phyloP scores from a whole-genome alignment of 1,140 invertebrate species.

The Monomorium pharaonis region DNA sequence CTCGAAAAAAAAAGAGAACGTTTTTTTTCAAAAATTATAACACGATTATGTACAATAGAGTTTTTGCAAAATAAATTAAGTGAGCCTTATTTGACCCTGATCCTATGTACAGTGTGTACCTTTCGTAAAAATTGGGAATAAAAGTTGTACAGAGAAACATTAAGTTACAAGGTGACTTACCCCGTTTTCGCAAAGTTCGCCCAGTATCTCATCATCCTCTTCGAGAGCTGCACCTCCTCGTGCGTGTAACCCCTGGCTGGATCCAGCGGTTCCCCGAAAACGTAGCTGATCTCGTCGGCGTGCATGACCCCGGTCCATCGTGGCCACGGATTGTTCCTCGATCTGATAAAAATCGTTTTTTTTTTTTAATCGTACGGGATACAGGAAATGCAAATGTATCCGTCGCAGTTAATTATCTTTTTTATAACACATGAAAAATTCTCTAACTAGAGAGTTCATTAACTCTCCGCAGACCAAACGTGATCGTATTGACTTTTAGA shows the following conservation, averaged over 20 bases:
- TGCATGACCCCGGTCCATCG: constrained; percentile 98
- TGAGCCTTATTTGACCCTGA: not conserved
- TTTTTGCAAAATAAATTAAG: no score
- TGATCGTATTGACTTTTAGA: no score
- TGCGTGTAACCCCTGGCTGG: constrained; percentile 91
- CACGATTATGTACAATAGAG: not conserved
- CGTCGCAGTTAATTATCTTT: not conserved
- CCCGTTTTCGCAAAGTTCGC: constrained; percentile 97
- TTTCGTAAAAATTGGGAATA: not conserved
- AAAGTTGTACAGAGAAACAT: not conserved
- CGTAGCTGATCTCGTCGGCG: constrained; percentile 97
- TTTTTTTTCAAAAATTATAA: not conserved
- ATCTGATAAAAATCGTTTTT: constrained; percentile 79
- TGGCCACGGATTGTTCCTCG: constrained; percentile 95
- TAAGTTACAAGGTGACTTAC: constrained; percentile 86
- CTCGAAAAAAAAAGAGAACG: not conserved
- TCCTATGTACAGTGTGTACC: no score
- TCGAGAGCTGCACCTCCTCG: constrained; percentile 93
- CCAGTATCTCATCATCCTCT: constrained; percentile 97
- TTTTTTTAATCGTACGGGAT: not conserved
- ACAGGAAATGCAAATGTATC: not conserved
- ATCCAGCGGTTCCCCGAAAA: constrained; percentile 97
- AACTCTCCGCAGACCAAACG: no score
- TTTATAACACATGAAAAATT: not conserved
- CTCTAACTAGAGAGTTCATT: no score